Evolutionary conservation across 2,113 vertebrate species (phyloP), one percentile per base, ranked within the genome.

Genomic region (Calypte anna): DNA sequence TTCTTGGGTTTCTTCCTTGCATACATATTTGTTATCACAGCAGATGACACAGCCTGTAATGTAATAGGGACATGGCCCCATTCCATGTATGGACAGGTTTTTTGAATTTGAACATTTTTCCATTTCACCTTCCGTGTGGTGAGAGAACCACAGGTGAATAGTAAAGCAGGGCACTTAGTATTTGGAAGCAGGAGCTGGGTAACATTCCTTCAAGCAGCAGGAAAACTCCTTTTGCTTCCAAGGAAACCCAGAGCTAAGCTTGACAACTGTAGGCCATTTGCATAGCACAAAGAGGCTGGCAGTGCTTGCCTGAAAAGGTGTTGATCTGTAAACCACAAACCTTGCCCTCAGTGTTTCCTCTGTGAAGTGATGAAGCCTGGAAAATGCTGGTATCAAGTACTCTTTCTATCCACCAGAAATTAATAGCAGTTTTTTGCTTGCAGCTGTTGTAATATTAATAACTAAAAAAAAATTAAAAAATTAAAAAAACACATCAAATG

Each of bases 31-130:
- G 80, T 80, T 92, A 63, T 78, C 88, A 75, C 38, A 86, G 76
- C 82, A 86, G 68, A 96, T 0, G 0, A 59, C 68, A 44, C 50
- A 86, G 53, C 44, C 76, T 84, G 80, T 86, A 89, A 84, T 62
- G 54, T 28, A 82, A 82, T 72, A 81, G 86, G 70, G 74, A 19
- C 43, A 7, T 8, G 57, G 82, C 64, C 69, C 44, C 1, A 0
- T 61, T 83, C 79, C 1, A 5, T 30, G 31, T 86, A 43, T 1
- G 0, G 76, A 74, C 31, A 93, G 68, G 70, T 40, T 83, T 86
- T 95, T 44, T 90, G 44, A 72, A 78, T 90, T 83, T 83, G 73
- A 44, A 48, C 24, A 6, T 83, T 94, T 87, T 91, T 74, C 23
- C 72, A 50, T 88, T 90, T 84, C 57, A 59, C 67, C 24, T 57